A percentile compares a stretch with the other conserved stretches of the same genome.
Conservation (phyloP, 2,888 invertebrate genomes). For the Cryptocephalus primarius region DNA sequence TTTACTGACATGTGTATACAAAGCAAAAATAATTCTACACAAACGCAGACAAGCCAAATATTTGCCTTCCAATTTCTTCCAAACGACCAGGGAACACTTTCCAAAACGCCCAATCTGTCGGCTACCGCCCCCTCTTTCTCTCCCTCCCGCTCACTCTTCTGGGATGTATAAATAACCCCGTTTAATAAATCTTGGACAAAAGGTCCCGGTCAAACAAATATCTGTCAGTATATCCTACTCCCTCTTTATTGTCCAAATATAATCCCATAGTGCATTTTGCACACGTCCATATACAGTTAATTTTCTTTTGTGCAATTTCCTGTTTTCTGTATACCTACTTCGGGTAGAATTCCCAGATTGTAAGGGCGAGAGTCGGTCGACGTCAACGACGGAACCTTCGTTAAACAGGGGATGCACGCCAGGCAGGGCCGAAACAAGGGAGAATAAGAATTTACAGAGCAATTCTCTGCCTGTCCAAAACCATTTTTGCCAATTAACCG, state of each 20-base stretch:
- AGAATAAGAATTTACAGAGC: no score
- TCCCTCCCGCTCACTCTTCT: conserved; percentile 1
- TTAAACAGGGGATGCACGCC: conserved; percentile 5
- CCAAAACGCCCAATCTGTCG: no score
- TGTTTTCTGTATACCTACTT: conserved; percentile 8
- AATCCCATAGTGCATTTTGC: conserved; percentile 17
- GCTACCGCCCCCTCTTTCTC: not conserved
- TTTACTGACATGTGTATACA: no score
- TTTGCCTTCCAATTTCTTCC: conserved; percentile 7
- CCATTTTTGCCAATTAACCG: no score
- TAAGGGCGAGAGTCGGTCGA: conserved; percentile 8
- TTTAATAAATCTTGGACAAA: conserved; percentile 11
- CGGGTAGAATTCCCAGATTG: not conserved
- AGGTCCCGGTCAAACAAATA: conserved; percentile 18
- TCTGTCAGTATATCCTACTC: conserved; percentile 20
- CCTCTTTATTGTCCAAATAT: conserved; percentile 19
- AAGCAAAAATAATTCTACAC: no score
- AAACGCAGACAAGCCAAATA: conserved; percentile 3
- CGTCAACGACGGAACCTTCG: conserved; percentile 3
- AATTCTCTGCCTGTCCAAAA: no score
- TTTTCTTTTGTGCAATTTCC: conserved; percentile 20
- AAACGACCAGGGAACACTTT: no score
- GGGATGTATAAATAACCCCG: conserved; percentile 11
- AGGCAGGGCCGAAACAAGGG: conserved; percentile 6
- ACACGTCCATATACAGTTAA: conserved; percentile 26